Evolutionary conservation across 2,113 vertebrate genomes (phyloP).

Genomic region (Etheostoma spectabile): DNA sequence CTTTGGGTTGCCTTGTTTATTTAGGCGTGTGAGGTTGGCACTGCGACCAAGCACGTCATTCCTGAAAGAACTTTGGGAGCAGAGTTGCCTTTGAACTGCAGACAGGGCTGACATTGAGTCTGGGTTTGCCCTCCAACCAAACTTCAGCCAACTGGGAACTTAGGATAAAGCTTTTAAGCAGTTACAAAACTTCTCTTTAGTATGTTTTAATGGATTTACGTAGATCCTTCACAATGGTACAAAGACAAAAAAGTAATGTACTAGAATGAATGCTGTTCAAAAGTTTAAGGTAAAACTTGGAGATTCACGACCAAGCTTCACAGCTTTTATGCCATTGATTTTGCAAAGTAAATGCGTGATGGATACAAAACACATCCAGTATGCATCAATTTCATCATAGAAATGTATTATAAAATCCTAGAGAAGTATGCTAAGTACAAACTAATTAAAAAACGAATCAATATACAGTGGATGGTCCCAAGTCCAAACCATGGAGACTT

Average conservation of each 20-base stretch:
- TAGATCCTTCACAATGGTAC: neutral
- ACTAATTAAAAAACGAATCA: neutral
- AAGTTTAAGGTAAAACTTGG: neutral
- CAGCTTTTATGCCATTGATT: neutral
- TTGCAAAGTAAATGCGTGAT: neutral
- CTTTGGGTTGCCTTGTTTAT: conserved; percentile 20
- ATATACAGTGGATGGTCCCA: too few species aligned
- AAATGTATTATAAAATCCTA: neutral
- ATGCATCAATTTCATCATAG: neutral
- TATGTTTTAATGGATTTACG: neutral
- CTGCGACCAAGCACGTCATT: neutral
- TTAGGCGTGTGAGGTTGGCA: conserved; percentile 47
- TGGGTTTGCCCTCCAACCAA: conserved; percentile 23
- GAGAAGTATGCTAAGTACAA: neutral
- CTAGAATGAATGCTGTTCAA: neutral
- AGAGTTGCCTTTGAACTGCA: conserved; percentile 50
- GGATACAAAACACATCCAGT: neutral
- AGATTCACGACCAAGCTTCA: too few species aligned
- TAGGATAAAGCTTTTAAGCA: neutral
- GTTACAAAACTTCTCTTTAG: neutral
- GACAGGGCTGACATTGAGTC: conserved; percentile 25
- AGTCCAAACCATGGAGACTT: neutral
- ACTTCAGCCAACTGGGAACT: conserved; percentile 24
- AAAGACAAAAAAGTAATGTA: neutral
- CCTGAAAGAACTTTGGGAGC: conserved; percentile 38